These are phyloP conservation scores for Rhegmatorhina hoffmannsi DNA, from an alignment of 2,113 vertebrate genomes.

Conservation along the genomic window DNA sequence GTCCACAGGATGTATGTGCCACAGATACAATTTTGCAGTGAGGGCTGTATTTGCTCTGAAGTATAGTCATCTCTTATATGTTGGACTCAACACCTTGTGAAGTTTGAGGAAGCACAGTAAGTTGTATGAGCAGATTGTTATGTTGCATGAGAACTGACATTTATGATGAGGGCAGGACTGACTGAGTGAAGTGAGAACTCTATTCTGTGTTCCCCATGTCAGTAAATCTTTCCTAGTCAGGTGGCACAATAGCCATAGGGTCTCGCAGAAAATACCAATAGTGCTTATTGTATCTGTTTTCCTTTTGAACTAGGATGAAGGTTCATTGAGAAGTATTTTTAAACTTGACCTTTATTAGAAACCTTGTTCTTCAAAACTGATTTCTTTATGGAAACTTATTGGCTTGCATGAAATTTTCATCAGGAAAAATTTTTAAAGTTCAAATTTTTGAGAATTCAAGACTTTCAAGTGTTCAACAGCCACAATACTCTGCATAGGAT, in stretches of 20 bases:
- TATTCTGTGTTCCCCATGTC: not conserved
- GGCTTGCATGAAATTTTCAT: not conserved
- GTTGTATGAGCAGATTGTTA: not conserved
- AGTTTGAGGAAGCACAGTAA: not conserved
- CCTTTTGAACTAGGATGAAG: not conserved
- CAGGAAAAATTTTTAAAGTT: not conserved
- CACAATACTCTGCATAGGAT: accelerated
- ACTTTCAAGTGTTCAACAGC: not conserved
- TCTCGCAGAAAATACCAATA: not conserved
- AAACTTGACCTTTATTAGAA: not conserved
- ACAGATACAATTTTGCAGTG: not conserved
- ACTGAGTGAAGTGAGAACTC: not conserved
- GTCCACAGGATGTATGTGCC: not conserved
- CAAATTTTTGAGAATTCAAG: not conserved
- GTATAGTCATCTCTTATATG: not conserved
- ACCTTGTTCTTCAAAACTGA: not conserved
- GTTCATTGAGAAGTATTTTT: not conserved
- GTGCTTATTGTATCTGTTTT: not conserved
- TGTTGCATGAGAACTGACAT: not conserved
- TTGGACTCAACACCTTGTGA: not conserved
- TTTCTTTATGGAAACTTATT: not conserved
- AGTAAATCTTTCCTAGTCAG: not conserved
- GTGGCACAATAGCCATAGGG: not conserved
- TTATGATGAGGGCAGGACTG: not conserved
- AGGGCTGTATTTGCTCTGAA: not conserved